Base-by-base conservation (phyloP, 2,113 vertebrate species). In the Forbesichthys agassizii region DNA sequence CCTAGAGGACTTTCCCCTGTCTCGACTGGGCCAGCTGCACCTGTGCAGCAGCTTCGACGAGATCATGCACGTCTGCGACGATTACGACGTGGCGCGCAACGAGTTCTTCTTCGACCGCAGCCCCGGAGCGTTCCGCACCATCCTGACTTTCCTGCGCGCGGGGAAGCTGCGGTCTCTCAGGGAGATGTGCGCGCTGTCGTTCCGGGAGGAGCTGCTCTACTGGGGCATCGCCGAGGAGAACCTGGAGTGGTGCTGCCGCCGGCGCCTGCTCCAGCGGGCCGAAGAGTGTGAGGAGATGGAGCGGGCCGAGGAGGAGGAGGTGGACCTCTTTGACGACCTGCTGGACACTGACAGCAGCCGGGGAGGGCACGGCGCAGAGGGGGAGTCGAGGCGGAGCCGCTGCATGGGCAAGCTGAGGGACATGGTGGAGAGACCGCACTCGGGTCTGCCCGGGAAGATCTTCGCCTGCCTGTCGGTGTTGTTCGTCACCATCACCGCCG, bases 101-200 rank as follows among this genome's bases (percentile, higher is more conserved):
- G 97, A 99, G 77, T 99, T 97, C 92, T 99, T 99, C 91, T 99
- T 99, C 0, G 98, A 99, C 90, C 96, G 98, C 72, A 95, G 94
- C 88, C 98, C 98, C 0, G 94, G 96, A 1, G 96, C 98, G 10
- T 99, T 99, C 84, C 91, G 96, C 60, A 96, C 93, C 80, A 98
- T 99, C 90, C 92, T 99, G 88, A 98, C 96, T 47, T 99, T 96
- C 89, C 84, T 99, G 90, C 86, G 95, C 11, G 98, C 95, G 0
- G 98, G 98, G 0, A 98, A 98, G 78, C 93, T 99, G 73, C 93
- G 96, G 3, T 93, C 97, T 60, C 82, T 98, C 77, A 86, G 96
- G 0, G 96, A 98, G 85, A 96, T 96, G 94, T 99, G 98, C 0
- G 95, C 94, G 0, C 93, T 99, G 59, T 99, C 98, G 18, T 99